A percentile compares a stretch with the other conserved stretches of the same genome.
phyloP scores from a whole-genome alignment of 2,797 vertebrate genomes.

The Paratrypauchen microcephalus region DNA sequence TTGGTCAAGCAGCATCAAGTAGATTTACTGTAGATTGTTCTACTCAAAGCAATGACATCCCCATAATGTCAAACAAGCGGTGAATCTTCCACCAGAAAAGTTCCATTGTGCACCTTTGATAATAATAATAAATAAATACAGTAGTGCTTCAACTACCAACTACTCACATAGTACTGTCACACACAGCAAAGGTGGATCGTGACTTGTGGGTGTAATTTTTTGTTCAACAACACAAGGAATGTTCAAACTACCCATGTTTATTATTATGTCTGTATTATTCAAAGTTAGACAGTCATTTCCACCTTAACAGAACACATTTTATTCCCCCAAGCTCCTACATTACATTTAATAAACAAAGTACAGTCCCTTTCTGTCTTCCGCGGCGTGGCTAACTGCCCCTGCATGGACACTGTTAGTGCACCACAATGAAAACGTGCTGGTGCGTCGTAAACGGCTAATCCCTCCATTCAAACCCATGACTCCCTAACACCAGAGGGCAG shows the following conservation, averaged over 20 bases:
- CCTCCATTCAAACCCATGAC: neutral
- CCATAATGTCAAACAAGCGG: too few species aligned
- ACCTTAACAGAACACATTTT: neutral
- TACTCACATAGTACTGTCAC: neutral
- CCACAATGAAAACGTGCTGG: constrained; percentile 2
- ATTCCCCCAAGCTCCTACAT: neutral
- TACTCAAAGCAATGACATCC: too few species aligned
- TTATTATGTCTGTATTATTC: neutral
- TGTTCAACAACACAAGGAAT: too few species aligned
- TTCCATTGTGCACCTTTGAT: too few species aligned
- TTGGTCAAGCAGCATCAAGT: too few species aligned
- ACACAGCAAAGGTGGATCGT: neutral
- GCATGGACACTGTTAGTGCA: neutral
- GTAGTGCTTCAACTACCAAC: neutral
- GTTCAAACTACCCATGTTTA: too few species aligned
- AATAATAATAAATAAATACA: too few species aligned
- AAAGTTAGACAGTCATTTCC: neutral
- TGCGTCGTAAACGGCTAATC: neutral
- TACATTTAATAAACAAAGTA: constrained; percentile 8
- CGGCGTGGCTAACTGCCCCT: neutral
- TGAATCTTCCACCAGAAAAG: too few species aligned
- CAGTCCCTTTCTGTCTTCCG: neutral
- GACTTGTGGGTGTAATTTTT: too few species aligned
- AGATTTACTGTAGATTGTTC: too few species aligned
- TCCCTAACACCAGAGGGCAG: constrained; percentile 28